A percentile compares a stretch with the other conserved stretches of the same genome.
Conservation (phyloP, 2,113 vertebrate species). For the Dasyurus viverrinus region DNA sequence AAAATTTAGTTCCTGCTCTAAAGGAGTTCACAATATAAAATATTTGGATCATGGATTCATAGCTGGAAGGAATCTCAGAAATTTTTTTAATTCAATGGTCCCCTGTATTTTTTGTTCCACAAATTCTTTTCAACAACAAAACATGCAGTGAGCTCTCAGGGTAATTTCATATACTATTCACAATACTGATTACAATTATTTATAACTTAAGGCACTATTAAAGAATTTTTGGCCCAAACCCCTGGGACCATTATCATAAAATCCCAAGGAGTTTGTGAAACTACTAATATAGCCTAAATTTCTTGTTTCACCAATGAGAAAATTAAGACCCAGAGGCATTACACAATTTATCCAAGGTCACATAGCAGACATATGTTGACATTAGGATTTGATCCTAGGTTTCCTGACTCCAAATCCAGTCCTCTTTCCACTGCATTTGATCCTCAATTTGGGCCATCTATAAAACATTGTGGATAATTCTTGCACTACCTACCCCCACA, state of each 20-base stretch:
- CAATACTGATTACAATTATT: neutral
- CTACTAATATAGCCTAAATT: neutral
- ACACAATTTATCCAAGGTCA: neutral
- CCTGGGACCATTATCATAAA: neutral
- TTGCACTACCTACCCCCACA: neutral
- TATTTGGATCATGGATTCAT: neutral
- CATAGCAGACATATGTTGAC: neutral
- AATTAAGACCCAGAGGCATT: neutral
- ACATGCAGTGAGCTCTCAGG: neutral
- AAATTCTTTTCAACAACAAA: neutral
- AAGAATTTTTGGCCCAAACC: neutral
- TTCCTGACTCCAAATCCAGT: neutral
- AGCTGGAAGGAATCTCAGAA: neutral
- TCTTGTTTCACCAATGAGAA: neutral
- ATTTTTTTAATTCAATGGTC: neutral
- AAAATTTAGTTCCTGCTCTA: neutral
- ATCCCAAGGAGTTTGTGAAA: neutral
- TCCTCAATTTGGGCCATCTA: neutral
- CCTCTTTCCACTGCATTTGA: neutral
- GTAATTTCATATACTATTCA: neutral
- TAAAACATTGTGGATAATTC: neutral
- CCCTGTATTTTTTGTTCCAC: neutral
- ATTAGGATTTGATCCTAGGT: neutral
- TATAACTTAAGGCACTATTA: neutral
- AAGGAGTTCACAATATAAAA: neutral